These are phyloP conservation scores for Laterallus jamaicensis DNA, from an alignment of 2,113 vertebrate species.

Conservation along the genomic window DNA sequence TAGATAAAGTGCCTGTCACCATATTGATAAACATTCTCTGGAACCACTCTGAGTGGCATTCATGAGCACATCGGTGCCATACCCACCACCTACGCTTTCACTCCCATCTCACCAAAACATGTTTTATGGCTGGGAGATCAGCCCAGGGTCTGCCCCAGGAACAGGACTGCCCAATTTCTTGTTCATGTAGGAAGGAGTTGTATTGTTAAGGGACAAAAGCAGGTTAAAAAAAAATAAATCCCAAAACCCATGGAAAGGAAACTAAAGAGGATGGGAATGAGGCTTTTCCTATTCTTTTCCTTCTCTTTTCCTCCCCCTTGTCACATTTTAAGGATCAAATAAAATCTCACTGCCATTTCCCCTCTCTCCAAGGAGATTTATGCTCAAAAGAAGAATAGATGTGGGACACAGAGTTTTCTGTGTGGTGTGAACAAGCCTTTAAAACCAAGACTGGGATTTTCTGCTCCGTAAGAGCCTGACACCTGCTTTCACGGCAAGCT, in stretches of 20 bases:
- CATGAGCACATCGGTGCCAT: fast-evolving
- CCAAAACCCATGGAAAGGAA: background rate
- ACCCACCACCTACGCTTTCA: background rate
- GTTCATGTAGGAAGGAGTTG: background rate
- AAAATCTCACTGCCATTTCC: background rate
- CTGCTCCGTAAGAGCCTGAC: background rate
- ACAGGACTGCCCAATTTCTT: background rate
- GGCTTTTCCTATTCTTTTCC: background rate
- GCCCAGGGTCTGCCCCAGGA: background rate
- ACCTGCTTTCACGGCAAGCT: background rate
- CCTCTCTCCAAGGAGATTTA: background rate
- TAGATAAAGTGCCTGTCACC: too few species aligned
- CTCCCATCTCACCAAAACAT: background rate
- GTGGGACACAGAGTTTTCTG: background rate
- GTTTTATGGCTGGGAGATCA: background rate
- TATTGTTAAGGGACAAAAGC: background rate
- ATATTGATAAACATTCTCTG: too few species aligned
- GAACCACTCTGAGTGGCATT: background rate
- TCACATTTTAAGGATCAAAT: background rate
- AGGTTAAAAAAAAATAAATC: background rate
- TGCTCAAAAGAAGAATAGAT: background rate
- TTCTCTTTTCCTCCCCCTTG: background rate
- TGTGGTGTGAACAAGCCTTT: background rate
- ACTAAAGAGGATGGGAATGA: background rate
- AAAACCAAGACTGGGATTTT: background rate